Evolutionary conservation across 2,797 vertebrate species (phyloP), one percentile per base, ranked within the genome.

Genomic region (Helicolenus hilgendorfi): DNA sequence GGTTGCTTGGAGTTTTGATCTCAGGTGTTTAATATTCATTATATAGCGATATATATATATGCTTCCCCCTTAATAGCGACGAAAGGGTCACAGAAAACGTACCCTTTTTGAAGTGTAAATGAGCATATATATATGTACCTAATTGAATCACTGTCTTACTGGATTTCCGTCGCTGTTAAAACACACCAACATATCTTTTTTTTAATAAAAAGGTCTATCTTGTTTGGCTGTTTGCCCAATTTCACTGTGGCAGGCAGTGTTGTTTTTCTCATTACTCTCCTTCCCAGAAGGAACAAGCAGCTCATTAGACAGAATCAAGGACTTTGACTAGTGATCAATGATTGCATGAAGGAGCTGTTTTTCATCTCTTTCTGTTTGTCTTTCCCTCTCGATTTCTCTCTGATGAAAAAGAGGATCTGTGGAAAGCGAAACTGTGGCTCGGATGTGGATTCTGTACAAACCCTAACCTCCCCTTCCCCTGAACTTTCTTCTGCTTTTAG

Each of bases 291-390:
- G 64, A 95, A 90, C 86, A 89, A 91, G 86, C 81, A 89, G 90
- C 91, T 91, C 92, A 92, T 94, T 93, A 94, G 72, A 81, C 41
- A 69, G 83, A 93, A 94, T 94, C 88, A 93, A 91, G 82, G 68
- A 81, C 64, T 89, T 81, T 88, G 92, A 94, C 77, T 65, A 29
- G 71, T 89, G 87, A 94, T 95, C 93, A 92, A 89, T 93, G 91
- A 86, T 67, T 33, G 63, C 90, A 90, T 82, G 77, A 85, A 83
- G 81, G 62, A 71, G 83, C 72, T 36, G 45, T 85, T 90, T 93
- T 89, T 83, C 71, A 76, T 87, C 67, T 81, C 13, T 78, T 29
- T 86, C 72, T 4, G 68, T 81, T 67, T 69, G 63, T 78, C 77
- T 84, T 65, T 72, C 65, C 18, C 13, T 72, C 70, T 36, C 31